Base-by-base conservation (phyloP, 1,140 invertebrate genomes). In the Sycophila sp. region DNA sequence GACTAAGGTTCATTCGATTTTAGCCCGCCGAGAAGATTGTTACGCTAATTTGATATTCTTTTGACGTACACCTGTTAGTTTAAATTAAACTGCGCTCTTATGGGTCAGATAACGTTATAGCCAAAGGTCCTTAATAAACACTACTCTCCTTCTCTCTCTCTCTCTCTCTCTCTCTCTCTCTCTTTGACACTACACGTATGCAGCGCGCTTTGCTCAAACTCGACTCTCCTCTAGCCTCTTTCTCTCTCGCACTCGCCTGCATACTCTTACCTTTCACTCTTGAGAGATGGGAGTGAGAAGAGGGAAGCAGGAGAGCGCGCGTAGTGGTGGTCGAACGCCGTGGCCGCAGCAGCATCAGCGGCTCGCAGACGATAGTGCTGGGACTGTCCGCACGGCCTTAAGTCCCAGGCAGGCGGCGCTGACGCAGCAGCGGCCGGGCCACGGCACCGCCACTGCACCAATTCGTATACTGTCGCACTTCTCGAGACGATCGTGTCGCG, bases 361-460 rank as follows among this genome's bases (percentile, higher is more conserved):
- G 42, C 59, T 13, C 28, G 13, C 26, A 17, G 5, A 59, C 60
- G 45, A 38, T 34, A 67, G 65, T 68, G 4, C 30, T 32, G 55
- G 40, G 55, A 28, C 65, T 53, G 53, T 45, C 53, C 64, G 64
- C 64, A 51, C 66, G 66, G 66, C 66, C 55, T 68, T 68, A 67
- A 68, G 65, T 58, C 19, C 53, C 55, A 45, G 42, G 22, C 13
- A 59, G 13, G 51, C 38, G 53, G 38, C 22, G 36, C 26, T 66
- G 38, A 62, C 32, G 56, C 26, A 11, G 45, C 42, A 32, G 38
- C 51, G 40, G 56, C 38, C 6, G 8, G 42, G 28, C 42, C 30
- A 26, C 36, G 49, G 58, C 58, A 17, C 55, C 19, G 5, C 28
- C 7, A 22, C 30, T 28, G 55, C 15, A 19, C n/a, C n/a, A n/a